A percentile compares a stretch with the other conserved stretches of the same genome.
phyloP scores from a whole-genome alignment of 2,797 vertebrate genomes.

The Diplodus puntazzo region DNA sequence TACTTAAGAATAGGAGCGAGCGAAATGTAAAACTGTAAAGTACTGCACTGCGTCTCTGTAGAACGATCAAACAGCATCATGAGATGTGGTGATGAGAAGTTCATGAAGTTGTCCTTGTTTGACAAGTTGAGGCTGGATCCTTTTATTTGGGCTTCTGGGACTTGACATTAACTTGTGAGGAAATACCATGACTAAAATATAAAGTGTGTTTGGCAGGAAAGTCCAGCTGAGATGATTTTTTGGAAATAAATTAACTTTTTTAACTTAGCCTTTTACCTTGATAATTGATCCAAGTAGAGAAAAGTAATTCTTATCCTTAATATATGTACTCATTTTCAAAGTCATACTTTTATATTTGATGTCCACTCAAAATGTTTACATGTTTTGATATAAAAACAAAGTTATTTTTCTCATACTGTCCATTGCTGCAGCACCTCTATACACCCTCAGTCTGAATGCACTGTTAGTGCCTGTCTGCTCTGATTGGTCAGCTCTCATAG shows the following conservation, averaged over 20 bases:
- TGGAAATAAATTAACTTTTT: neutral
- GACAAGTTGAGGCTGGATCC: slow-evolving; percentile 20
- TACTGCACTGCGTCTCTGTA: slow-evolving; percentile 3
- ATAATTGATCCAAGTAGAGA: neutral
- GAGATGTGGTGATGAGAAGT: slow-evolving; percentile 14
- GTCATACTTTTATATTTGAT: too few species aligned
- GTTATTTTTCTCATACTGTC: too few species aligned
- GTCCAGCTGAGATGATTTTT: slow-evolving; percentile 3
- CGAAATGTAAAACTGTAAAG: slow-evolving; percentile 30
- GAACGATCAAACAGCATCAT: slow-evolving; percentile 21
- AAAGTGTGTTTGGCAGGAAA: slow-evolving; percentile 28
- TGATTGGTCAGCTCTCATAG: too few species aligned
- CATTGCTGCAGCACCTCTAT: too few species aligned
- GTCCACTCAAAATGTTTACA: too few species aligned
- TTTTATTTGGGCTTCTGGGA: slow-evolving; percentile 21
- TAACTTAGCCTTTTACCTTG: neutral
- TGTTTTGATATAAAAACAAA: too few species aligned
- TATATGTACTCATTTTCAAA: too few species aligned
- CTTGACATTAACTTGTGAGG: slow-evolving; percentile 29
- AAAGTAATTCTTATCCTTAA: neutral
- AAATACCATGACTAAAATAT: slow-evolving; percentile 42
- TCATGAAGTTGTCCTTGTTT: slow-evolving; percentile 25
- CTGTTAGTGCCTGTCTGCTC: too few species aligned
- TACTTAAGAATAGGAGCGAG: slow-evolving; percentile 40
- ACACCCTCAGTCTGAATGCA: too few species aligned